Evolutionary conservation across 2,888 invertebrate species (phyloP).

Genomic region (Ischnura elegans): DNA sequence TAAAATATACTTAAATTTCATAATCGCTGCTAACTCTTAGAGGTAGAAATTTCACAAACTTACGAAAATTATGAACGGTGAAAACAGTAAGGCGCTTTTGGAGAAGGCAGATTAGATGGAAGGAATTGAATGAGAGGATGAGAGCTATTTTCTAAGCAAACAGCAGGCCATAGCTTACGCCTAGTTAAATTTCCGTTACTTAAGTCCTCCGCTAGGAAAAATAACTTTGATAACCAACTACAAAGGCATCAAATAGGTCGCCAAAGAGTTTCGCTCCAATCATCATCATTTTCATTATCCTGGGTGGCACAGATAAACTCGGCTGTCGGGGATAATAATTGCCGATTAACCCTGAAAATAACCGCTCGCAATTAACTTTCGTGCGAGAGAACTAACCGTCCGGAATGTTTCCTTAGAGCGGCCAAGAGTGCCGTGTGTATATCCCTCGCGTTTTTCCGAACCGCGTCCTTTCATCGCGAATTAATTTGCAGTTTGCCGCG

Average conservation of each 20-base stretch:
- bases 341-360: neutral
- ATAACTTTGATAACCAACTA: no score
- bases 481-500: neutral
- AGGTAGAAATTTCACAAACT: no score
- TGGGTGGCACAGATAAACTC: neutral
- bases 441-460: neutral
- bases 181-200: no score
- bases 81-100: no score
- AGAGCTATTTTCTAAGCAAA: no score
- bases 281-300: neutral
- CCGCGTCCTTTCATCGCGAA: neutral
- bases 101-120: no score
- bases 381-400: neutral
- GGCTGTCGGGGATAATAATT: neutral
- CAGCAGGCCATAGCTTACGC: no score
- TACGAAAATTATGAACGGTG: no score
- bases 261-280: neutral
- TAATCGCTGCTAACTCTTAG: no score
- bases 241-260: neutral
- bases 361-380: neutral
- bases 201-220: no score
- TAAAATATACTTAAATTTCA: no score
- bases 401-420: neutral
- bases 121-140: no score
- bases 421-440: neutral